Base-by-base conservation (phyloP, 2,888 invertebrate genomes). In the Sturmia bella region DNA sequence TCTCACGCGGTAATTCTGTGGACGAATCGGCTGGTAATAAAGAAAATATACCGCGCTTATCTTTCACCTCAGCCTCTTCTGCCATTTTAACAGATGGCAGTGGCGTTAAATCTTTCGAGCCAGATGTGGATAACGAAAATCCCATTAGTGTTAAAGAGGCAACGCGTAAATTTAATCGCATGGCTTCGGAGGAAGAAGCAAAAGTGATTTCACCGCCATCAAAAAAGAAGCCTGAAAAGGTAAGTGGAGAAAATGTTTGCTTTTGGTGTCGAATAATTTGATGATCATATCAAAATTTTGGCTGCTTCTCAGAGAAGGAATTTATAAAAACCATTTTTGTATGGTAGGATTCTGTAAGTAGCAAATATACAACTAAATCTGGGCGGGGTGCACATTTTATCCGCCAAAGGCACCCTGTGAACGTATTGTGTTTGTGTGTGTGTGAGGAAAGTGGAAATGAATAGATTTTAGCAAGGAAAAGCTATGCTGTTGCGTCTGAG, bases 71-170 rank as follows among this genome's bases (percentile, higher is more conserved):
- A 21, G 87, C 86, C 3, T 85, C 87, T 3, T 87, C 83, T 13
- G 76, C 61, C 17, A 78, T 75, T 5, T 85, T 86, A n/a, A 87
- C 87, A 13, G 88, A 86, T 59, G 61, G 37, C 17, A 69, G 77
- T 43, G 81, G 81, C 3, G 87, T 87, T 0, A 87, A 88, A 80
- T 70, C 69, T 0, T 84, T 84, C 1, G 83, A 80, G 2, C 81
- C 72, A 11, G 82, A 83, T 56, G 84, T 85, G 24, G 74, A 82
- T 7, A 92, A 91, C 80, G 94, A 94, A 86, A 93, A 94, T 86
- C 93, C 94, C 87, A 94, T 97, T 83, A 97, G 97, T 87, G 98
- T 98, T 11, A 97, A 96, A 89, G 98, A 98, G 90, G 93, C 97
- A 80, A 97, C 96, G 87, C 95, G 96, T 91, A 97, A 97, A 92